A percentile compares a stretch with the other conserved stretches of the same genome.
Evolutionary conservation across 1,140 invertebrate genomes (phyloP).

Genomic region (Microplitis mediator): DNA sequence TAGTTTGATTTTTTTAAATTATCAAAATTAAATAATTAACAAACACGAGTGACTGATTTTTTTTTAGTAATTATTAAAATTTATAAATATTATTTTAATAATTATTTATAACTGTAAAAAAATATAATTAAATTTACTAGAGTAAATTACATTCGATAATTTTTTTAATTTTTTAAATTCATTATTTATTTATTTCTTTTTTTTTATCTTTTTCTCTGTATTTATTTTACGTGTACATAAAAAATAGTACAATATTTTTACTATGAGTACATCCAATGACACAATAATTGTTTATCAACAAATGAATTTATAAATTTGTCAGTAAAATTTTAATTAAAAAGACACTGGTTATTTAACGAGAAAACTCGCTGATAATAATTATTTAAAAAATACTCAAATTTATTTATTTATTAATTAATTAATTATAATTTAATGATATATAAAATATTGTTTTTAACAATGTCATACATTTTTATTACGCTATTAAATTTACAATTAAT

Average conservation of each 20-base stretch:
- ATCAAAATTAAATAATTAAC: too few relatives aligned
- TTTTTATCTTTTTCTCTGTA: neutral
- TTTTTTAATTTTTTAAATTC: neutral
- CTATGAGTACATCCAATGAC: neutral
- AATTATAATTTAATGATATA: conserved; percentile 3
- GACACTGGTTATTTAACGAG: conserved; percentile 7
- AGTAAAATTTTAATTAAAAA: conserved; percentile 3
- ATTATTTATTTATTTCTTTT: neutral
- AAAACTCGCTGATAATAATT: too few relatives aligned
- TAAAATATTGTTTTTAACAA: neutral
- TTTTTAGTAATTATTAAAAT: too few relatives aligned
- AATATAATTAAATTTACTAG: too few relatives aligned
- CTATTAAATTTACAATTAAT: conserved; percentile 25
- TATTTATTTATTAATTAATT: conserved; percentile 32
- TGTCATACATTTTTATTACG: conserved; percentile 34
- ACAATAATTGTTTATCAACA: conserved; percentile 35
- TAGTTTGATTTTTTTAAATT: too few relatives aligned
- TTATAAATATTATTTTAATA: too few relatives aligned
- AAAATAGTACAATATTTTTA: conserved; percentile 15
- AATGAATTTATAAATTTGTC: conserved; percentile 19
- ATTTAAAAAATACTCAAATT: conserved; percentile 15
- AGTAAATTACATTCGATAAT: neutral
- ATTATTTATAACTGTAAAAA: too few relatives aligned
- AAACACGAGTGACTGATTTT: too few relatives aligned
- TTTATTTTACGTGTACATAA: conserved; percentile 11